Base-by-base conservation (phyloP, 2,888 invertebrate species). In the Carpatolechia fugitivella region DNA sequence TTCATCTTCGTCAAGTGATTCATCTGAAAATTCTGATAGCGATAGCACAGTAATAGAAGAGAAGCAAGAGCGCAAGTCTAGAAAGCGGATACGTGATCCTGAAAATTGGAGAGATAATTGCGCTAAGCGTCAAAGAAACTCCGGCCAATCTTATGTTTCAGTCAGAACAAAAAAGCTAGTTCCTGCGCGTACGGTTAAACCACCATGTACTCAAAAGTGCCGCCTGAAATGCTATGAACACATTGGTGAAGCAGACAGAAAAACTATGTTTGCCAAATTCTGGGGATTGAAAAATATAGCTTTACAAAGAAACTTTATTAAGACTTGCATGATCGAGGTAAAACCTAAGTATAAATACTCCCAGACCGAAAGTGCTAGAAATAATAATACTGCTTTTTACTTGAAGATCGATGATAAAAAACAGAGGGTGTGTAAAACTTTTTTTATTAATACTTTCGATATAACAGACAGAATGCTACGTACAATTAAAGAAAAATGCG, bases 351-450 rank as follows among this genome's bases (percentile, higher is more conserved):
- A 63, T 50, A 59, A 55, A 52, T 60, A 58, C 49, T 52, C 49
- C 1, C 56, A 59, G 49, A 55, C 60, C 5, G 57, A 46, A 41
- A 58, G 33, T 38, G 61, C 59, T n/a, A 58, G 61, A 49, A 16
- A 47, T 35, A 56, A 58, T 7, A 65, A 67, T 41, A 61, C 57
- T 48, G 60, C 65, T 20, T 64, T 61, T 59, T 64, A 61, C 56
- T 65, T 63, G 41, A 60, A 61, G 14, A 35, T 63, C 20, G 49
- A 60, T 54, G 48, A 50, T 2, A 57, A 56, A 48, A 57, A 50
- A 53, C 55, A 61, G 14, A 54, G 60, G 41, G 62, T 62, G 16
- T 64, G 62, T 40, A 64, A 61, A 36, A 55, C 41, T 7, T 64
- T 58, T 50, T 65, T 55, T 20, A 55, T 56, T 16, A 60, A 57